Percentiles rank a stretch among this genome's conserved stretches.
Evolutionary conservation across 2,113 vertebrate genomes (phyloP).

Genomic region (Corythornis vintsioides): DNA sequence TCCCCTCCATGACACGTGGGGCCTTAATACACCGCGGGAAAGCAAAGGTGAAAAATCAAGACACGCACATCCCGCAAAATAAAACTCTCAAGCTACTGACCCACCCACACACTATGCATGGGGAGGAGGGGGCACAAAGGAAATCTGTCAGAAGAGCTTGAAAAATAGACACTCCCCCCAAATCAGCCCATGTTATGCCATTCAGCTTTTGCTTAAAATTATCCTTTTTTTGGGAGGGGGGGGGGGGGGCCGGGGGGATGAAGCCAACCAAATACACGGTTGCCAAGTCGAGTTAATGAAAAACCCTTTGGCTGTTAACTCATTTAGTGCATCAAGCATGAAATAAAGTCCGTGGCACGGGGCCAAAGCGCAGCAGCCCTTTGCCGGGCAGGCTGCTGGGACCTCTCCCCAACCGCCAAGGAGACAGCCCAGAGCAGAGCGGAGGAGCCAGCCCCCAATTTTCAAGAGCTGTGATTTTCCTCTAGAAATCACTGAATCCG

Average conservation of each 20-base stretch:
- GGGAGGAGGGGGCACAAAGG: background rate
- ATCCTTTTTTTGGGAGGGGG: background rate
- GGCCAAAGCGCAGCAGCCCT: constrained; percentile 37
- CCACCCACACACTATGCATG: accelerated
- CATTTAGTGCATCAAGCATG: constrained; percentile 61
- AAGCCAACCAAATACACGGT: background rate
- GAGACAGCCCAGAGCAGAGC: background rate
- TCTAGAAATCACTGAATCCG: background rate
- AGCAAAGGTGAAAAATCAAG: background rate
- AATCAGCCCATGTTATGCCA: background rate
- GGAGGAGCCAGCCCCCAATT: background rate
- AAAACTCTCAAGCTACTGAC: background rate
- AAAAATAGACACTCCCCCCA: background rate
- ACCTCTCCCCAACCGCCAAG: background rate
- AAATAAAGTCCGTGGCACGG: constrained; percentile 41
- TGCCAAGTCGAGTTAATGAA: constrained; percentile 71
- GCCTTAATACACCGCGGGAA: accelerated
- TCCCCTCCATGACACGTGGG: background rate
- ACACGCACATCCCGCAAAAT: accelerated
- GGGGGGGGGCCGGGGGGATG: too few species aligned
- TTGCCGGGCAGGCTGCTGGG: background rate
- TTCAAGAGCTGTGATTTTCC: background rate
- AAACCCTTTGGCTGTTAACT: constrained; percentile 71
- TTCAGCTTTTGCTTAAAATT: background rate
- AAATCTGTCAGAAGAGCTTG: background rate